Evolutionary conservation across 2,113 vertebrate species (phyloP).

Genomic region (Alethe diademata): DNA sequence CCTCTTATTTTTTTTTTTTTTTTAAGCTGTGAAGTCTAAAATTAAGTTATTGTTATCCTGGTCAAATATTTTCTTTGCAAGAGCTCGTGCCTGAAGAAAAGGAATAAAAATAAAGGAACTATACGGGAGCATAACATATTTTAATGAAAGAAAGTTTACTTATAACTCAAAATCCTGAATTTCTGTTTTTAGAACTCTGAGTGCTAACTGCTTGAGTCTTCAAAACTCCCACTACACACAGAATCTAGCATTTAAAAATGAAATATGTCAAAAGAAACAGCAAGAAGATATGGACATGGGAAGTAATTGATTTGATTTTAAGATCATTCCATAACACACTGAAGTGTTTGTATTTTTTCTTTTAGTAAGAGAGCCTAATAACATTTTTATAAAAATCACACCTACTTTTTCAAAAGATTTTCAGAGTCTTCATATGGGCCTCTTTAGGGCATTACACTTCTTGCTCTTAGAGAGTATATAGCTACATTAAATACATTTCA

Average conservation of each 20-base stretch:
- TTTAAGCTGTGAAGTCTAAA: neutral
- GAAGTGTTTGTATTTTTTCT: neutral
- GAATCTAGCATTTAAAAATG: neutral
- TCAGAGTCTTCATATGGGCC: neutral
- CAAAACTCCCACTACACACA: neutral
- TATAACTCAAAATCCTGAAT: neutral
- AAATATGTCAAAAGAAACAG: neutral
- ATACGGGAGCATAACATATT: neutral
- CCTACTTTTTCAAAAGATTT: neutral
- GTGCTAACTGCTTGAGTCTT: neutral
- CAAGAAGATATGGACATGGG: neutral
- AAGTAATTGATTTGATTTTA: neutral
- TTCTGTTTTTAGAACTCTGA: neutral
- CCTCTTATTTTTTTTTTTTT: neutral
- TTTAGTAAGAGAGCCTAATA: neutral
- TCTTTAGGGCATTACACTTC: neutral
- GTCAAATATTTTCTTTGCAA: neutral
- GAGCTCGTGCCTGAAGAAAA: neutral
- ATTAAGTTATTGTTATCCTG: conserved; percentile 6
- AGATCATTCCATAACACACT: neutral
- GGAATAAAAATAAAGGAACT: conserved; percentile 2
- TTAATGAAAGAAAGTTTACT: neutral
- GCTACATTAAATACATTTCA: neutral
- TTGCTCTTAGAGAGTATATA: neutral
- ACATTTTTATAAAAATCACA: neutral